Percentiles rank a stretch among this genome's conserved stretches.
Conservation (phyloP, 2,797 vertebrate species). For the Thalassophryne amazonica region DNA sequence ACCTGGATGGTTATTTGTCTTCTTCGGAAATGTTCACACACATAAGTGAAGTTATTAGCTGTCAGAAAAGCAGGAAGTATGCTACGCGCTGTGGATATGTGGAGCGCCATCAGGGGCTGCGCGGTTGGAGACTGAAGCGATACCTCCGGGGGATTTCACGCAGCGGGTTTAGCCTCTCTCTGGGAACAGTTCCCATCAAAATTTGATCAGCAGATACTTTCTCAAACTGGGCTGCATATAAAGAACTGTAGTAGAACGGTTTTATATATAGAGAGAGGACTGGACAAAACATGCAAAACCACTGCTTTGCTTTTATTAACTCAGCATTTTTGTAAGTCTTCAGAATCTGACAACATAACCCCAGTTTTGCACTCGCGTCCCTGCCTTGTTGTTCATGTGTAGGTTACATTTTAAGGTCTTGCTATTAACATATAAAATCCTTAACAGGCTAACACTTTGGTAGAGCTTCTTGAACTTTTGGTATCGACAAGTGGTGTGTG, state of each 20-base stretch:
- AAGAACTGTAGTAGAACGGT: background rate
- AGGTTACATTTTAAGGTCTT: too few species aligned
- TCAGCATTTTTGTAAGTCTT: too few species aligned
- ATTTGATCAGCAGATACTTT: background rate
- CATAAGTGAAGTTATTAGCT: constrained; percentile 54
- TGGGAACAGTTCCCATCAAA: constrained; percentile 7
- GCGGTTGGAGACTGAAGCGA: constrained; percentile 28
- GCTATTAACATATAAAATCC: too few species aligned
- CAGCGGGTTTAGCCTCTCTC: constrained; percentile 14
- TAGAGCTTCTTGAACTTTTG: too few species aligned
- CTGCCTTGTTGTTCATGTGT: too few species aligned
- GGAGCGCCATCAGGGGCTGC: constrained; percentile 23
- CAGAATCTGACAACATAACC: too few species aligned
- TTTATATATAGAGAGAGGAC: too few species aligned
- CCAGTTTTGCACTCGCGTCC: too few species aligned
- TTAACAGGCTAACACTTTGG: too few species aligned
- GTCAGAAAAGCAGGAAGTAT: constrained; percentile 46
- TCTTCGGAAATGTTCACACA: constrained; percentile 50
- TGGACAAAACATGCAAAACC: too few species aligned
- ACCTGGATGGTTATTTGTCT: constrained; percentile 52
- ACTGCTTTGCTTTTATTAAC: too few species aligned
- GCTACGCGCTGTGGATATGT: constrained; percentile 48
- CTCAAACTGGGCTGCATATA: background rate
- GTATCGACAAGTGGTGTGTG: too few species aligned
- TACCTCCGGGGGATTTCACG: constrained; percentile 19